These are phyloP conservation scores for Poeciliopsis turrubarensis DNA, from an alignment of 2,113 vertebrate genomes.

Conservation along the genomic window DNA sequence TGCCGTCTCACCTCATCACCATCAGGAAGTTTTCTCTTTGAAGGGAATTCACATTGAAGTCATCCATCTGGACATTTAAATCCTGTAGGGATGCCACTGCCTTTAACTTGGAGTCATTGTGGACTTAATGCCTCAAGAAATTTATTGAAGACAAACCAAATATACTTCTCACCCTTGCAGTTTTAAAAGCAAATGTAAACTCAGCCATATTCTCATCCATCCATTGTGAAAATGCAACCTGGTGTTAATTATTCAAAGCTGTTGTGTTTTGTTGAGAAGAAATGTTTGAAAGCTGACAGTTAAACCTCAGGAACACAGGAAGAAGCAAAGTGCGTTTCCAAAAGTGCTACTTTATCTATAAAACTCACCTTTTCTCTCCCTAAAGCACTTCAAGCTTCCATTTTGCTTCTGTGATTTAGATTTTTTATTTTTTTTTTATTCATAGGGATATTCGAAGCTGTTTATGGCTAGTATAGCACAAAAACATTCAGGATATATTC, in stretches of 20 bases:
- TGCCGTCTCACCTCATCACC: neutral
- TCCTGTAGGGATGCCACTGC: neutral
- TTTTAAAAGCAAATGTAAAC: constrained; percentile 1
- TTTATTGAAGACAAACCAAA: constrained; percentile 24
- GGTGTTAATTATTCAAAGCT: constrained; percentile 20
- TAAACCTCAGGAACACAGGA: neutral
- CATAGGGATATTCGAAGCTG: neutral
- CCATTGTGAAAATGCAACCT: neutral
- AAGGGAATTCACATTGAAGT: neutral
- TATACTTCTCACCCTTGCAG: neutral
- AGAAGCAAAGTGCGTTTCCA: constrained; percentile 21
- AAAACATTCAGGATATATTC: neutral
- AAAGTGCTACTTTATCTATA: constrained; percentile 23
- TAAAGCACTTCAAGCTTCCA: neutral
- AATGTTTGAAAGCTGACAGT: constrained; percentile 23
- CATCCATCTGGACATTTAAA: constrained; percentile 5
- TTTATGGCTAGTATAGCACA: neutral
- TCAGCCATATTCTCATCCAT: neutral
- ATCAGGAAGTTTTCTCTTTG: neutral
- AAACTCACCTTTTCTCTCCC: constrained; percentile 23
- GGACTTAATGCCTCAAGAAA: neutral
- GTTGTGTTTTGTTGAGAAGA: neutral
- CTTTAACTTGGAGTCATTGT: neutral
- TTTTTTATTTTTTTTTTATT: neutral
- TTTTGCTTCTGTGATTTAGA: constrained; percentile 15